Percentiles rank a stretch among this genome's conserved stretches.
Conservation (phyloP, 37 sponge, comb jelly and placozoan genomes). For the Amphimedon queenslandica region DNA sequence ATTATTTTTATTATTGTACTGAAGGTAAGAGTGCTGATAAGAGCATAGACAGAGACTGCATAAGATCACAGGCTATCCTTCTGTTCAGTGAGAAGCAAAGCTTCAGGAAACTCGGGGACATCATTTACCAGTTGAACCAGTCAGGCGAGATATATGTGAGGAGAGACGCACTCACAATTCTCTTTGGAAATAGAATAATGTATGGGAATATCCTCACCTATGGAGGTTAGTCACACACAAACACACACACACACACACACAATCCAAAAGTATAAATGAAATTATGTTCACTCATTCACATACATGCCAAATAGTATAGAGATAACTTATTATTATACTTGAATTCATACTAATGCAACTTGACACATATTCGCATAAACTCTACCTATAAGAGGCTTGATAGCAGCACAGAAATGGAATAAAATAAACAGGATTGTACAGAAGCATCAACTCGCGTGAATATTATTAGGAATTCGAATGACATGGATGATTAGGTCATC, state of each 20-base stretch:
- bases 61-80: conserved; percentile 29
- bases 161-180: conserved; percentile 43
- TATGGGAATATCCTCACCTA: conserved; percentile 51
- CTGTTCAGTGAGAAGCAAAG: conserved; percentile 53
- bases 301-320: too few species aligned
- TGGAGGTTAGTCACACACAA: conserved; percentile 12
- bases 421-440: too few species aligned
- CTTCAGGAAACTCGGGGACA: conserved; percentile 44
- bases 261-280: too few species aligned
- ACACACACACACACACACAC: neutral
- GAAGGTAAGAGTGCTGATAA: neutral
- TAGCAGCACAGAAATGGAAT: too few species aligned
- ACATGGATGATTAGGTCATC: too few species aligned
- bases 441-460: too few species aligned
- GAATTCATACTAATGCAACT: too few species aligned
- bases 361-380: too few species aligned
- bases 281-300: too few species aligned
- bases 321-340: too few species aligned
- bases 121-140: conserved; percentile 44
- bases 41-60: neutral
- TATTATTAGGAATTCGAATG: too few species aligned
- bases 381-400: too few species aligned
- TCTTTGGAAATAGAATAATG: conserved; percentile 26
- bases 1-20: neutral
- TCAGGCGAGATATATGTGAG: conserved; percentile 51